Percentiles rank a stretch among this genome's conserved stretches.
phyloP scores from a whole-genome alignment of 2,797 vertebrate species.

The Myioborus melanocephalus region DNA sequence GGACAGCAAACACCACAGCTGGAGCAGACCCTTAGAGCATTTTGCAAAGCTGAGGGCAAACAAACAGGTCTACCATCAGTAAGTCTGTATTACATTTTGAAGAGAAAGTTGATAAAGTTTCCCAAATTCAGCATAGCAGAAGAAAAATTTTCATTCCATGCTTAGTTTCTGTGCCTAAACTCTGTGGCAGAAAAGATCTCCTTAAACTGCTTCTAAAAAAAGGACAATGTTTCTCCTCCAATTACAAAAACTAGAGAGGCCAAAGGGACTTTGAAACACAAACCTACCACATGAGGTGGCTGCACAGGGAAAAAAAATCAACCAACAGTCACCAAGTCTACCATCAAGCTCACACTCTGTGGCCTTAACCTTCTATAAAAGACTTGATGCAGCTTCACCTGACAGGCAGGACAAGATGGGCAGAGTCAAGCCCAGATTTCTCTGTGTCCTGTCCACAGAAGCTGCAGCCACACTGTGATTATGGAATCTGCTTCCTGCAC shows the following conservation, averaged over 20 bases:
- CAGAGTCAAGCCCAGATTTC: neutral
- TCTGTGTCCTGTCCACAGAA: neutral
- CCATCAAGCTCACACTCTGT: neutral
- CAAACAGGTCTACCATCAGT: neutral
- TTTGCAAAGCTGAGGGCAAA: neutral
- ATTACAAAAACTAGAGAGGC: neutral
- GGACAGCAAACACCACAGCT: neutral
- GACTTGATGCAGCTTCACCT: neutral
- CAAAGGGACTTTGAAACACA: neutral
- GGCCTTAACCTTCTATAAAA: neutral
- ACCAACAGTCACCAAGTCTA: neutral
- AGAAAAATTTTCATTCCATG: neutral
- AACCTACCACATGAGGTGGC: neutral
- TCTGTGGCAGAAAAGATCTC: neutral
- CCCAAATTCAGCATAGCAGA: neutral
- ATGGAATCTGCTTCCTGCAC: neutral
- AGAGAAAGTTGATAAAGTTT: neutral
- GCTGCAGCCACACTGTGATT: neutral
- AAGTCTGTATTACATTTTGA: neutral
- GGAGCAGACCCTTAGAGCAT: neutral
- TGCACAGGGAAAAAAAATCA: neutral
- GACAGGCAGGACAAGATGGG: neutral
- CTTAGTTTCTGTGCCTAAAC: neutral
- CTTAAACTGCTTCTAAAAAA: neutral
- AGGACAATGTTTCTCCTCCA: neutral